A percentile compares a stretch with the other conserved stretches of the same genome.
These are phyloP conservation scores for Stegastes partitus DNA, from an alignment of 2,113 vertebrate species.

Conservation along the genomic window DNA sequence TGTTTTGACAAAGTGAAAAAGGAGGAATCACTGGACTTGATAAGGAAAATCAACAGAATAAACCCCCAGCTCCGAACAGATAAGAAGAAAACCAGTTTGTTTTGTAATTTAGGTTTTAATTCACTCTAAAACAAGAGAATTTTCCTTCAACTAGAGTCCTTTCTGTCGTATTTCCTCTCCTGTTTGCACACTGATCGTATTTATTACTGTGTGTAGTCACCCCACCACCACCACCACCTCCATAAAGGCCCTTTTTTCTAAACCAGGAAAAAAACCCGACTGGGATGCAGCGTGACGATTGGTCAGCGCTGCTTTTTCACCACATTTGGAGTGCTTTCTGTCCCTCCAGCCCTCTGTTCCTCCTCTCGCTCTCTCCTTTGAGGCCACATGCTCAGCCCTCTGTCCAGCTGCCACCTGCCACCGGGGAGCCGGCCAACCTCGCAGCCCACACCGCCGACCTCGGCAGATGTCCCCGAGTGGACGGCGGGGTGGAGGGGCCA, in stretches of 20 bases:
- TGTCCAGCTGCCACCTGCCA: slow-evolving; percentile 77
- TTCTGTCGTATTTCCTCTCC: too few relatives aligned
- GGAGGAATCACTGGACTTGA: neutral
- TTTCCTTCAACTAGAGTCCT: too few relatives aligned
- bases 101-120: neutral
- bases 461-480: slow-evolving; percentile 75
- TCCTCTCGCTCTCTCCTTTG: slow-evolving; percentile 38
- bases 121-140: too few relatives aligned
- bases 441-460: slow-evolving; percentile 54
- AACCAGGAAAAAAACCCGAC: too few relatives aligned
- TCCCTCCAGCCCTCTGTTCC: slow-evolving; percentile 12
- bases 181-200: too few relatives aligned
- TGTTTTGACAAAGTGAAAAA: slow-evolving; percentile 48
- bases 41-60: too few relatives aligned
- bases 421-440: slow-evolving; percentile 55
- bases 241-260: too few relatives aligned
- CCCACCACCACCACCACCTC: too few relatives aligned
- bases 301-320: slow-evolving; percentile 21
- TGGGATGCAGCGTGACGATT: neutral
- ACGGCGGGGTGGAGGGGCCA: slow-evolving; percentile 50
- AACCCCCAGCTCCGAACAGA: too few relatives aligned
- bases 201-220: too few relatives aligned
- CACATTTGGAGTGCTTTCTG: slow-evolving; percentile 20
- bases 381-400: slow-evolving; percentile 40
- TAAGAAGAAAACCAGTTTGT: neutral